Conservation (phyloP, 2,888 invertebrate species). For the Steinernema carpocapsae region DNA sequence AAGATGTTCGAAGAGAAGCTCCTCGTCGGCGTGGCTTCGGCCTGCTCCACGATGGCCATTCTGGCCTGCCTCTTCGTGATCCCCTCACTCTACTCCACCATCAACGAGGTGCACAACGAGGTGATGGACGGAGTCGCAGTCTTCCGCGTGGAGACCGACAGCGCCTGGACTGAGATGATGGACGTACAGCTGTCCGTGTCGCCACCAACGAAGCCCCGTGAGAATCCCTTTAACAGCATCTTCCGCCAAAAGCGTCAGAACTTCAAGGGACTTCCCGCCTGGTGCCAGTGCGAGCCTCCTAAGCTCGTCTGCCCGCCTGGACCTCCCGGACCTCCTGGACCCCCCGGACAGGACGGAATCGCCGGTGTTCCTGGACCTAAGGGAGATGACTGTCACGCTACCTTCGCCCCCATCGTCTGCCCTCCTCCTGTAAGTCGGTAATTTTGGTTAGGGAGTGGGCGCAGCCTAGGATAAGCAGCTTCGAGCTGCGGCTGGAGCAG, state of each 20-base stretch:
- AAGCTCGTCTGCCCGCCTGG: too few species aligned
- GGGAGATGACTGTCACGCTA: constrained; percentile 1
- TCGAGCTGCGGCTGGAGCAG: too few species aligned
- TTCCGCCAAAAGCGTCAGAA: too few species aligned
- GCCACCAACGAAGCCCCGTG: constrained; percentile 28
- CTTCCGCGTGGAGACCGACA: constrained; percentile 36
- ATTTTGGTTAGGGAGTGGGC: too few species aligned
- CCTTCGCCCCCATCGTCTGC: constrained; percentile 3
- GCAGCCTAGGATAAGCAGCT: too few species aligned
- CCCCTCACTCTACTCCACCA: constrained; percentile 7
- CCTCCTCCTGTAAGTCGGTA: constrained; percentile 16
- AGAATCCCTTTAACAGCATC: constrained; percentile 27
- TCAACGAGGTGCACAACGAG: constrained; percentile 14
- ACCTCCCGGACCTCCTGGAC: too few species aligned
- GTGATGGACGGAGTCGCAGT: neutral
- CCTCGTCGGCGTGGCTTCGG: constrained; percentile 15
- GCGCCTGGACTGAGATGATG: constrained; percentile 35
- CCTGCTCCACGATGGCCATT: constrained; percentile 13
- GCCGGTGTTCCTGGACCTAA: constrained; percentile 29
- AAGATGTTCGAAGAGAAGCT: too few species aligned
- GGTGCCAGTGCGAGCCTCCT: too few species aligned
- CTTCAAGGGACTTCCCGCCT: too few species aligned
- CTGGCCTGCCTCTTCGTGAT: constrained; percentile 24
- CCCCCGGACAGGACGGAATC: neutral
- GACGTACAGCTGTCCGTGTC: constrained; percentile 29